A percentile compares a stretch with the other conserved stretches of the same genome.
Conservation (phyloP, 2,113 vertebrate species). For the Cyrtonyx montezumae region DNA sequence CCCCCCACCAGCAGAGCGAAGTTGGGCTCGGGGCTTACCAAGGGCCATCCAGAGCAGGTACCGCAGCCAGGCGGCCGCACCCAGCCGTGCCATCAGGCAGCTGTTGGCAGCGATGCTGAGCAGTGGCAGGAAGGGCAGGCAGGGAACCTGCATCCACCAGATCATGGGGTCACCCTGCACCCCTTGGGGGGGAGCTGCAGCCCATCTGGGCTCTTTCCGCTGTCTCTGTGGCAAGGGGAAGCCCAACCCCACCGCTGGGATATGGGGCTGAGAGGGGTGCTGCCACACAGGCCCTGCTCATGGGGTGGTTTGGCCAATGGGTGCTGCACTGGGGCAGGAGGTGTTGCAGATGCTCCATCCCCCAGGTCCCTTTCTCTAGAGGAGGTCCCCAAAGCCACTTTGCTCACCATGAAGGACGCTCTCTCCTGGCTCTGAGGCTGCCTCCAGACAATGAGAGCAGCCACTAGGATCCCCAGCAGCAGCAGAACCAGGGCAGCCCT, state of each 20-base stretch:
- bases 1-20: not conserved
- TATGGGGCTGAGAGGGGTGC: not conserved
- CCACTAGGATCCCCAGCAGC: constrained; percentile 62
- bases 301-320: not conserved
- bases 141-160: constrained; percentile 79
- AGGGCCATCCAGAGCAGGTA: constrained; percentile 85
- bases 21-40: constrained; percentile 66
- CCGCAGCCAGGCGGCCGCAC: constrained; percentile 79
- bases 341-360: not conserved
- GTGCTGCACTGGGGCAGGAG: not conserved
- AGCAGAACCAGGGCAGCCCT: constrained; percentile 67
- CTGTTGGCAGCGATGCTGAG: constrained; percentile 82
- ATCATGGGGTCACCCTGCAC: not conserved
- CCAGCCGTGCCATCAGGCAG: constrained; percentile 83
- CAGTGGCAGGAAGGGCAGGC: constrained; percentile 82
- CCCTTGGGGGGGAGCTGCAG: not conserved
- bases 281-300: not conserved
- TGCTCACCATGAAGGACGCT: constrained; percentile 84
- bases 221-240: not conserved
- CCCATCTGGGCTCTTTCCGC: not conserved
- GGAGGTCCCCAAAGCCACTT: fast-evolving
- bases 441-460: constrained; percentile 79
- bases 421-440: constrained; percentile 82
- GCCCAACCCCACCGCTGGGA: not conserved
- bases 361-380: not conserved